Evolutionary conservation across 92 coral and sea anemone genomes (phyloP).

Genomic region (Isaurus tuberculatus): DNA sequence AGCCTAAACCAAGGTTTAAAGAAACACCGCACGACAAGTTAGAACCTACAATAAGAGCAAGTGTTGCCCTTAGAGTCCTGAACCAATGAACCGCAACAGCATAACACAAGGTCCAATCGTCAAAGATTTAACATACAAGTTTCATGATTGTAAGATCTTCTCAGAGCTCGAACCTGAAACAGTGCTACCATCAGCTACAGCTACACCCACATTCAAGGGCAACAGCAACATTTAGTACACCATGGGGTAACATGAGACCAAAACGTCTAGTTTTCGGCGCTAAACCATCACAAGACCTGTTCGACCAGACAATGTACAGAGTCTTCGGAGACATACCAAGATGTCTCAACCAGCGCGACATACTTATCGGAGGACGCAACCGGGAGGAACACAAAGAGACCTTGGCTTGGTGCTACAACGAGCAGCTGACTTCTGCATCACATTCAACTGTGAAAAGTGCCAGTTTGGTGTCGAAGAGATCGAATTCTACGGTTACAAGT

Average conservation of each 20-base stretch:
- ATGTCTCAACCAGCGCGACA: slow-evolving; percentile 71
- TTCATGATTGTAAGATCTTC: slow-evolving; percentile 52
- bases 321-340: slow-evolving; percentile 58
- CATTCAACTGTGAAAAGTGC: slow-evolving; percentile 73
- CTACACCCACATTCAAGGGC: slow-evolving; percentile 71
- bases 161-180: slow-evolving; percentile 70
- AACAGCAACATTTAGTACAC: slow-evolving; percentile 73
- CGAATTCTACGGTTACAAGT: slow-evolving; percentile 61
- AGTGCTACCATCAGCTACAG: slow-evolving; percentile 70
- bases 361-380: slow-evolving; percentile 66
- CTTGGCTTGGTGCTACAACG: slow-evolving; percentile 59
- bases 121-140: slow-evolving; percentile 67
- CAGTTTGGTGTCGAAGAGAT: slow-evolving; percentile 69
- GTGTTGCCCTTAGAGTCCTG: slow-evolving; percentile 67
- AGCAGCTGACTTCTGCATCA: slow-evolving; percentile 72
- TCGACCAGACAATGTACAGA: slow-evolving; percentile 69
- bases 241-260: slow-evolving; percentile 73
- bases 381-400: slow-evolving; percentile 65
- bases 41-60: slow-evolving; percentile 65
- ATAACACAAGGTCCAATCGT: slow-evolving; percentile 74
- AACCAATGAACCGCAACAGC: slow-evolving; percentile 69
- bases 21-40: slow-evolving; percentile 30
- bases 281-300: slow-evolving; percentile 76
- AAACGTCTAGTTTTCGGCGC: slow-evolving; percentile 72
- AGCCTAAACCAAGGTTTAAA: slow-evolving; percentile 52